Evolutionary conservation across 2,113 vertebrate genomes (phyloP).

Genomic region (Pogonocichla stellata): DNA sequence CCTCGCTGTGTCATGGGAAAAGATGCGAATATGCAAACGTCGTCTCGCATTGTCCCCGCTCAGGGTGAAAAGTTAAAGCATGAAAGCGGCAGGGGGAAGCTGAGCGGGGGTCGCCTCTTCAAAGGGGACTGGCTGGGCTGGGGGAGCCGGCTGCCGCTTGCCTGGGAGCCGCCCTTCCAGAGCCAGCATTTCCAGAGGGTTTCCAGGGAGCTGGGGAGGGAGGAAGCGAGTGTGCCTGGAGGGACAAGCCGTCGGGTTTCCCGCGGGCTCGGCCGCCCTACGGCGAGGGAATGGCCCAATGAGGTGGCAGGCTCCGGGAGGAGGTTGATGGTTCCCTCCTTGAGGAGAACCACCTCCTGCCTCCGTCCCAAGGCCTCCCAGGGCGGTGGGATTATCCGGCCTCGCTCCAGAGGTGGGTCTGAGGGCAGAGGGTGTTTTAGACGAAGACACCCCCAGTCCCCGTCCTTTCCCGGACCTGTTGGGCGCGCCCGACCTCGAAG

Average conservation of each 20-base stretch:
- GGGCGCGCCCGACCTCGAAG: not conserved
- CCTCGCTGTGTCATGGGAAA: slow-evolving; percentile 43
- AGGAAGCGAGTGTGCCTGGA: not conserved
- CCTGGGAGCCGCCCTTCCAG: not conserved
- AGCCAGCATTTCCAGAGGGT: not conserved
- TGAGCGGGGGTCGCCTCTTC: slow-evolving; percentile 40
- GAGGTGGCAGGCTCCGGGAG: not conserved
- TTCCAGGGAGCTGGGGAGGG: not conserved
- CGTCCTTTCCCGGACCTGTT: not conserved
- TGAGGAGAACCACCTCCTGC: not conserved
- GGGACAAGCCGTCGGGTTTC: not conserved
- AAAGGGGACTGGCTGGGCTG: slow-evolving; percentile 27
- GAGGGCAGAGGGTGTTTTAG: not conserved
- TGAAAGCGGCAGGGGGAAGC: slow-evolving; percentile 23
- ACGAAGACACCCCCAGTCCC: not conserved
- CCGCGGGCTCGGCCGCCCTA: not conserved
- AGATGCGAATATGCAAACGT: slow-evolving; percentile 57
- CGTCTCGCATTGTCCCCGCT: slow-evolving; percentile 39
- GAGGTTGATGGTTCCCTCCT: not conserved
- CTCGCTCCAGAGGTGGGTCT: not conserved
- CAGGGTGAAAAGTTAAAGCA: slow-evolving; percentile 70
- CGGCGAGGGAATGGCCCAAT: not conserved
- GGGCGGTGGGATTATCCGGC: not conserved
- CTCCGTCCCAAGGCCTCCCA: not conserved
- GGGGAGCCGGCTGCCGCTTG: not conserved